phyloP scores from a whole-genome alignment of 2,113 vertebrate genomes.

The Colius striatus region DNA sequence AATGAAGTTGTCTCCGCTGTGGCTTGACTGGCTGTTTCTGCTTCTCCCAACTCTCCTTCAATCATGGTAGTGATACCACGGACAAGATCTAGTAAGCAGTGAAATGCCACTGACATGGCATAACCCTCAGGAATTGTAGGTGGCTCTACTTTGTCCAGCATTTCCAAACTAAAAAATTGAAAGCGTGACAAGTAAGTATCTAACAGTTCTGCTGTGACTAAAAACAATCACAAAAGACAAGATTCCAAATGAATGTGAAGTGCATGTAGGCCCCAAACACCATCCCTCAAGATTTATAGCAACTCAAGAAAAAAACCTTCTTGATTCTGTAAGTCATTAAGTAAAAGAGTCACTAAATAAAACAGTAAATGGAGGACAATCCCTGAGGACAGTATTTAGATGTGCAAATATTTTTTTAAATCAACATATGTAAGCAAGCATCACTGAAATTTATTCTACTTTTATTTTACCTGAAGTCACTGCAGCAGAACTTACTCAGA shows the following conservation, averaged over 20 bases:
- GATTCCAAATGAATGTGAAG: not conserved
- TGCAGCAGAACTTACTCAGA: not conserved
- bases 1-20: conserved; percentile 68
- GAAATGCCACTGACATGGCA: conserved; percentile 98
- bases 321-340: not conserved
- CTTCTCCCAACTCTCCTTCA: conserved; percentile 86
- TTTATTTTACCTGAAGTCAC: not conserved
- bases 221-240: not conserved
- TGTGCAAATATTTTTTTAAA: not conserved
- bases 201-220: not conserved
- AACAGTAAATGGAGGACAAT: not conserved
- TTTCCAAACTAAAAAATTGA: conserved; percentile 86
- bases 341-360: not conserved
- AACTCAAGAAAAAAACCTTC: not conserved
- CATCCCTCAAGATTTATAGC: not conserved
- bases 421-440: not conserved
- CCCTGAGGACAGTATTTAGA: not conserved
- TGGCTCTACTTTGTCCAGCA: conserved; percentile 98
- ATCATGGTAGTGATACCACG: conserved; percentile 97
- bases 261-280: not conserved
- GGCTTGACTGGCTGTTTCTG: conserved; percentile 73
- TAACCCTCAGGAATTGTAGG: conserved; percentile 98
- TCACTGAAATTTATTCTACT: not conserved
- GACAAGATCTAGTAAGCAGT: conserved; percentile 94
- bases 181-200: not conserved